Conservation (phyloP, 2,113 vertebrate species). For the Paedocypris sp. region DNA sequence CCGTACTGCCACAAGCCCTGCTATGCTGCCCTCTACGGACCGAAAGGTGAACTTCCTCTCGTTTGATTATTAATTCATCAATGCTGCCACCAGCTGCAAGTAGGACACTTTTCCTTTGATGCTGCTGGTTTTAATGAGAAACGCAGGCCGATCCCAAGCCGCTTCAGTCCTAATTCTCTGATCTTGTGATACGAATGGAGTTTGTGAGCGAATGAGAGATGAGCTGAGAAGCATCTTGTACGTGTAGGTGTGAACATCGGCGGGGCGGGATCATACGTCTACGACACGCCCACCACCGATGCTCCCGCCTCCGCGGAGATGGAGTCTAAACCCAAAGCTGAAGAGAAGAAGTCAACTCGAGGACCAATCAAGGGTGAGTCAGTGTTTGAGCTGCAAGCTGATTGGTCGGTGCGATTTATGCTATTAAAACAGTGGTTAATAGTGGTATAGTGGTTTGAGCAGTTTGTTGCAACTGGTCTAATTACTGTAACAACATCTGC, state of each 20-base stretch:
- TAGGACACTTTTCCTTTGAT: conserved; percentile 1
- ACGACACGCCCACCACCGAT: conserved; percentile 60
- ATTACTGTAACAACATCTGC: too few relatives aligned
- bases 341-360: conserved; percentile 65
- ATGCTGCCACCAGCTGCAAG: neutral
- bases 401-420: too few relatives aligned
- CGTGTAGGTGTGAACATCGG: conserved; percentile 82
- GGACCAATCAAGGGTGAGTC: conserved; percentile 80
- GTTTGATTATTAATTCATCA: neutral
- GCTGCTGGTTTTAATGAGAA: neutral
- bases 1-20: conserved; percentile 76
- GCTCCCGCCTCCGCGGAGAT: conserved; percentile 60
- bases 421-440: too few relatives aligned
- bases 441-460: too few relatives aligned
- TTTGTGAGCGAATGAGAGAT: neutral
- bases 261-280: conserved; percentile 81
- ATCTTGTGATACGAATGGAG: conserved; percentile 33
- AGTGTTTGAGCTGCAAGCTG: too few relatives aligned
- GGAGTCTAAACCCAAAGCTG: conserved; percentile 57
- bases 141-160: neutral
- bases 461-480: too few relatives aligned
- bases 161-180: conserved; percentile 43
- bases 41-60: conserved; percentile 57
- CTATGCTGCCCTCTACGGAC: conserved; percentile 72
- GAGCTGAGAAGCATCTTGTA: neutral